Base-by-base conservation (phyloP, 2,113 vertebrate genomes). In the Grammomys surdaster region DNA sequence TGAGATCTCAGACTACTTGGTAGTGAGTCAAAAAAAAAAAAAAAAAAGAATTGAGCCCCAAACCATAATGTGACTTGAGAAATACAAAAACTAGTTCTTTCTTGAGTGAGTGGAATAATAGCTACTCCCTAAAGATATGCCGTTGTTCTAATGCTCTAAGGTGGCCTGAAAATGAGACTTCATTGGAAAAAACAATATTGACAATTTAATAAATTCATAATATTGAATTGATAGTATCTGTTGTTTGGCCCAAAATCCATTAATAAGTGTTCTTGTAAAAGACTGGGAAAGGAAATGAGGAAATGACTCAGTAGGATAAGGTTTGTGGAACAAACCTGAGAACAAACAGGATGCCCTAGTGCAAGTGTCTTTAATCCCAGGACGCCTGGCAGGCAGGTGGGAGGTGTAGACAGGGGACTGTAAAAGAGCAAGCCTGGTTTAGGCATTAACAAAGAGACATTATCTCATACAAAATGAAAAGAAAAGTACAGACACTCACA, bases 121-220 rank as follows among this genome's bases (percentile, higher is more conserved):
- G 5, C 46, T 9, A 3, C 22, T 13, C 14, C 16, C 12, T 26
- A 87, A 81, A 70, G 14, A 16, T 46, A 56, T 67, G 5, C 6
- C n/a, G 36, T 48, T n/a, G 7, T 19, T 3, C 11, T 43, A 78
- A 40, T 69, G 24, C 26, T 24, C 14, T 75, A 89, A 58, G 28
- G 46, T 72, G 58, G 28, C 9, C 51, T 86, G 17, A 70, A 84
- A 78, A 75, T 72, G 5, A 43, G 28, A 73, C 6, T 43, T 94
- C 43, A 28, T 78, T 77, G 85, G 56, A 22, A 56, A 88, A 81
- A 95, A 24, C 6, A 0, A 33, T 73, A 22, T 70, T 94, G 69
- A 13, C 31, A 93, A 81, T 91, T 4, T 81, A 89, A 77, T 82
- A 89, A 82, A 46, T 16, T 40, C 36, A 89, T 90, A 28, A 80